Evolutionary conservation across 2,888 invertebrate species (phyloP).

Genomic region (Candidula unifasciata): DNA sequence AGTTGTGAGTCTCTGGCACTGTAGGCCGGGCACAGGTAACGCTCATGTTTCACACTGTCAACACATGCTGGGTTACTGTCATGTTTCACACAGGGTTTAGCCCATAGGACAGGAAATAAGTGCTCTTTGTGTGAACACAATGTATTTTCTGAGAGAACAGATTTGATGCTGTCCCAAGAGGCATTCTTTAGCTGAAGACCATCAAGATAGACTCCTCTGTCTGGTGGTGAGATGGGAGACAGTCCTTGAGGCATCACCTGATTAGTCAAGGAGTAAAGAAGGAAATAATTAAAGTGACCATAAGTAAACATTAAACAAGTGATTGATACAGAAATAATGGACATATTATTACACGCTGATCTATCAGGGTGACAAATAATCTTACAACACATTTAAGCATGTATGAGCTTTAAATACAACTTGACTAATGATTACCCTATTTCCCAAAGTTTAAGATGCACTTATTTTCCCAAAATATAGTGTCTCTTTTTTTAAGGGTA

Average conservation of each 20-base stretch:
- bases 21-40: constrained; percentile 68
- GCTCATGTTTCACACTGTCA: neutral
- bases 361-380: no score
- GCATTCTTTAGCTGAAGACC: constrained; percentile 72
- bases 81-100: constrained; percentile 60
- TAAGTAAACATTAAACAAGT: neutral
- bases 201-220: constrained; percentile 68
- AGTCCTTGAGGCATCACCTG: constrained; percentile 71
- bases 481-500: no score
- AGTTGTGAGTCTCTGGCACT: constrained; percentile 59
- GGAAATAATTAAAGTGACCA: neutral
- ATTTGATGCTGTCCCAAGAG: constrained; percentile 68
- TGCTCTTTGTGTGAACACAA: constrained; percentile 58
- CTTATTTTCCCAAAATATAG: no score
- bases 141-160: constrained; percentile 61
- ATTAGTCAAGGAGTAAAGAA: neutral
- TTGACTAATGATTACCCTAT: no score
- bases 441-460: no score
- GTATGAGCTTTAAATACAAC: no score
- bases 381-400: no score
- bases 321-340: neutral
- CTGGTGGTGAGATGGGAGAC: constrained; percentile 63
- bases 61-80: neutral
- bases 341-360: no score
- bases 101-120: constrained; percentile 69